Percentiles rank a stretch among this genome's conserved stretches.
Conservation (phyloP, 2,113 vertebrate genomes). For the Xyliphius kryptos region DNA sequence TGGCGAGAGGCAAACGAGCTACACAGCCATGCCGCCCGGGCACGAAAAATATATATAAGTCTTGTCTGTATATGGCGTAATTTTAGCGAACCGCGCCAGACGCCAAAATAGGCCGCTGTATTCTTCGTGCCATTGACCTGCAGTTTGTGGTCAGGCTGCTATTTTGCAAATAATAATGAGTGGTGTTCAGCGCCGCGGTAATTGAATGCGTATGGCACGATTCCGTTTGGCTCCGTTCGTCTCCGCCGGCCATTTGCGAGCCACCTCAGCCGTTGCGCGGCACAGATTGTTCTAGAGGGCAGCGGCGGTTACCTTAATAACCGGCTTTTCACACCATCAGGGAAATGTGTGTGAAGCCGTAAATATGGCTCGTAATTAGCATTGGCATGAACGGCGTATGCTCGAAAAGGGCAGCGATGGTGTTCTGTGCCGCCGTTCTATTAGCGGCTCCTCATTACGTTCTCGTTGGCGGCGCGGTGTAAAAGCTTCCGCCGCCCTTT, state of each 20-base stretch:
- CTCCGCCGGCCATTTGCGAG: background rate
- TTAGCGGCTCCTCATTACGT: conserved; percentile 15
- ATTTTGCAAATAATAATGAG: background rate
- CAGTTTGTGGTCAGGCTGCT: too few relatives aligned
- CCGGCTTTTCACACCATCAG: conserved; percentile 7
- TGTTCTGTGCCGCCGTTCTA: too few relatives aligned
- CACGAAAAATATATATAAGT: too few relatives aligned
- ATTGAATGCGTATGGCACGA: background rate
- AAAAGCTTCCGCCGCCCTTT: conserved; percentile 6
- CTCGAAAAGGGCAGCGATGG: conserved; percentile 15
- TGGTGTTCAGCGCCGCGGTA: background rate
- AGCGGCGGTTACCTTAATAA: conserved; percentile 1
- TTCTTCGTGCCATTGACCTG: too few relatives aligned
- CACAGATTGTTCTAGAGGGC: background rate
- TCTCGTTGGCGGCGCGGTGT: conserved; percentile 3
- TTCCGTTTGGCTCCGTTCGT: background rate
- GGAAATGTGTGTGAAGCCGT: conserved; percentile 12
- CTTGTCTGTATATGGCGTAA: too few relatives aligned
- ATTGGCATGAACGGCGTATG: conserved; percentile 2
- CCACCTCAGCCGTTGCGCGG: background rate
- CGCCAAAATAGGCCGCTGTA: too few relatives aligned
- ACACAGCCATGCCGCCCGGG: too few relatives aligned
- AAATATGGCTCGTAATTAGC: conserved; percentile 22
- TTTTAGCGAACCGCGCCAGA: too few relatives aligned
- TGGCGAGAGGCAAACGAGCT: too few relatives aligned